Base-by-base conservation (phyloP, 2,113 vertebrate genomes). In the Merops nubicus region DNA sequence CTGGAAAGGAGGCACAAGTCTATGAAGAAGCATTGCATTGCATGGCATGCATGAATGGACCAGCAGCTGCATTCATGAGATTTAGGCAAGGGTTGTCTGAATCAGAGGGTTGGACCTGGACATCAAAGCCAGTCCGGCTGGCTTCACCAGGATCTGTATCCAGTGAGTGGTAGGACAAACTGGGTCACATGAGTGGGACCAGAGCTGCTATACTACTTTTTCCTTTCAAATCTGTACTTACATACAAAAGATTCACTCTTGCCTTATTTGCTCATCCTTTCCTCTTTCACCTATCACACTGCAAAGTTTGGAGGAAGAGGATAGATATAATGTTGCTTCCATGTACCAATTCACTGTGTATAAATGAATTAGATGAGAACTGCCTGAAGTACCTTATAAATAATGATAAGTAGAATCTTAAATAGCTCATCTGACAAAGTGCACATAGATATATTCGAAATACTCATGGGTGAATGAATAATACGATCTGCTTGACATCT, bases 381-480 rank as follows among this genome's bases (percentile, higher is more conserved):
- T 86, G 17, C 69, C 28, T 45, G 23, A 93, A 47, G 15, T 76
- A n/a, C 43, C 47, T 94, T 96, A 83, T 62, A 96, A 89, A 88
- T 73, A 94, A 73, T 85, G 33, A 76, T 26, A 34, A 89, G 19
- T 59, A 67, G 13, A 75, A 31, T 47, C 67, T 80, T 62, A 96
- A 96, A 94, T 74, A 91, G 50, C 9, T 85, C 51, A 78, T 87
- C 69, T 85, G 69, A 82, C 33, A 88, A 86, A 95, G 79, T 70
- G 64, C 82, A 70, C 62, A 72, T 21, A 74, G 64, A 81, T 47
- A 53, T 43, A 57, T 69, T 75, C 62, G 62, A 87, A 94, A 73
- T 64, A 67, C 34, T 88, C 60, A 59, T 60, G 78, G 47, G 8
- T 38, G 19, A 92, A 89, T 75, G 86, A 91, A 90, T 94, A 94